A percentile compares a stretch with the other conserved stretches of the same genome.
These are phyloP conservation scores for Phodopus roborovskii DNA, from an alignment of 2,113 vertebrate species.

Conservation along the genomic window DNA sequence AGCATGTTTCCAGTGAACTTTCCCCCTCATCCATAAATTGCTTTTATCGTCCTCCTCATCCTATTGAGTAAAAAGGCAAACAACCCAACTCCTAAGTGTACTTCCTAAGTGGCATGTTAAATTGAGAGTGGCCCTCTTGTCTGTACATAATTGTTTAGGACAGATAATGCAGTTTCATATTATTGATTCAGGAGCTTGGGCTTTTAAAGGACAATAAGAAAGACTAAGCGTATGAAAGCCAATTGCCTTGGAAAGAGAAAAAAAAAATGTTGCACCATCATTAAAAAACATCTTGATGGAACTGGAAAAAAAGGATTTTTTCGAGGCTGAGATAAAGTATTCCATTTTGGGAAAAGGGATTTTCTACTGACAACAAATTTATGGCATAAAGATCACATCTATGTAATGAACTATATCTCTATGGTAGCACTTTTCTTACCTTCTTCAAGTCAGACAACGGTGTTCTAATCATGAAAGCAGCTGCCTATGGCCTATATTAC, in stretches of 20 bases:
- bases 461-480: neutral
- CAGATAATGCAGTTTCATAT: conserved; percentile 67
- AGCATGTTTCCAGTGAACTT: neutral
- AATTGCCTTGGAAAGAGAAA: conserved; percentile 41
- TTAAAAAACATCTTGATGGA: conserved; percentile 63
- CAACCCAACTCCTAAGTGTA: neutral
- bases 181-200: conserved; percentile 65
- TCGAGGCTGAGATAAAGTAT: conserved; percentile 32
- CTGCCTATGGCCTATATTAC: neutral
- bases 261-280: conserved; percentile 17
- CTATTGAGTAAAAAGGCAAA: neutral
- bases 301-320: conserved; percentile 54
- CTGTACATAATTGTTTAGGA: conserved; percentile 68
- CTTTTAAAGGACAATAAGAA: conserved; percentile 52
- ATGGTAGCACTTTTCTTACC: neutral
- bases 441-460: conserved; percentile 3
- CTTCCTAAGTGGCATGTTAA: conserved; percentile 42
- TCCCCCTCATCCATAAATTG: neutral
- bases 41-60: neutral
- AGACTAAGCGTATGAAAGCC: conserved; percentile 72
- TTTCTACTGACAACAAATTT: conserved; percentile 9
- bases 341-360: neutral
- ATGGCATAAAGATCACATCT: neutral
- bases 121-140: conserved; percentile 50
- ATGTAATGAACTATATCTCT: neutral